Percentiles rank a stretch among this genome's conserved stretches.
phyloP scores from a whole-genome alignment of 2,113 vertebrate species.

The Acrocephalus arundinaceus region DNA sequence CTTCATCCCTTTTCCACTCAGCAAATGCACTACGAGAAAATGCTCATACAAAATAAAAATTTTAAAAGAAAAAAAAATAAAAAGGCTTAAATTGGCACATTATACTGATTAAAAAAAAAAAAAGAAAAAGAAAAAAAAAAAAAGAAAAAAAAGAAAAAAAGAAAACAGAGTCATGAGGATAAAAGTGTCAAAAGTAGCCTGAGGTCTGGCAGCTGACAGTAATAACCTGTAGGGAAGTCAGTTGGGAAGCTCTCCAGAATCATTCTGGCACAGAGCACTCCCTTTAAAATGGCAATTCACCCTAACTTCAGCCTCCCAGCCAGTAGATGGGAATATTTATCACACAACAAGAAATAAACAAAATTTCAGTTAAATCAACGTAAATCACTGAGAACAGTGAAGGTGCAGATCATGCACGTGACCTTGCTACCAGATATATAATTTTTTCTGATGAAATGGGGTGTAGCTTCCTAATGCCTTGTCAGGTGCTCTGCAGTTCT shows the following conservation, averaged over 20 bases:
- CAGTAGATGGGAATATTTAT: neutral
- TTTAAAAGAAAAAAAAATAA: neutral
- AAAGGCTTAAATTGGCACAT: neutral
- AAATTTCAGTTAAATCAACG: neutral
- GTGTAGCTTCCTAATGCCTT: neutral
- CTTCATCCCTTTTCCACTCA: neutral
- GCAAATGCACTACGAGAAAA: neutral
- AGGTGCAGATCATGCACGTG: rapidly evolving
- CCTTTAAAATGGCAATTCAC: neutral
- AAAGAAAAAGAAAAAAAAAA: neutral
- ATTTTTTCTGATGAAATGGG: neutral
- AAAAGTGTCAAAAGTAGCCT: conserved; percentile 3
- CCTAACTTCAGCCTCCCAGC: neutral
- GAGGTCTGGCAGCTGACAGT: neutral
- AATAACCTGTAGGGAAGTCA: neutral
- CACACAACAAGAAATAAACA: neutral
- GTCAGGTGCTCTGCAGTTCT: neutral
- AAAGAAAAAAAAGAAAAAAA: neutral
- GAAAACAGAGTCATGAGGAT: neutral
- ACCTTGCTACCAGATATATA: rapidly evolving
- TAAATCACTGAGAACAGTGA: neutral
- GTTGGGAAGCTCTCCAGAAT: neutral
- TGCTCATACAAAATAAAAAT: neutral
- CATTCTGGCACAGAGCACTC: neutral
- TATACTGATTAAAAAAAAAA: neutral